Percentiles rank a stretch among this genome's conserved stretches.
Evolutionary conservation across 2,888 invertebrate genomes (phyloP).

Genomic region (Hyposoter didymator): DNA sequence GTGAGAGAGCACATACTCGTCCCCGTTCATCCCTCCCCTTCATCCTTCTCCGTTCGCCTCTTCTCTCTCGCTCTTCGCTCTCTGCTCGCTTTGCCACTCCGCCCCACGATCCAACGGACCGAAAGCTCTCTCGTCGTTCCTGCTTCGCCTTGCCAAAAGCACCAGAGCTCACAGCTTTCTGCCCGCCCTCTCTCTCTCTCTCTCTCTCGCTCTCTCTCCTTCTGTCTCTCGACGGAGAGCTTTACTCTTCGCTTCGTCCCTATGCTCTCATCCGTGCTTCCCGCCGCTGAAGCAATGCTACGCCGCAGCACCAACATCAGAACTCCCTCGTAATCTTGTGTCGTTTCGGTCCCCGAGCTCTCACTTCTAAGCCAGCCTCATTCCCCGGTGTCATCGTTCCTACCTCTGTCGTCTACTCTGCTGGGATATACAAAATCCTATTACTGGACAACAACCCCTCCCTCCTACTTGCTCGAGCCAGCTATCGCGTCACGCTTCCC

Average conservation of each 20-base stretch:
- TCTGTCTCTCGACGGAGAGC: constrained; percentile 15
- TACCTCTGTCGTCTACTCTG: constrained; percentile 20
- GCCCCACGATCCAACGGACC: constrained; percentile 14
- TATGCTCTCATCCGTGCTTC: constrained; percentile 45
- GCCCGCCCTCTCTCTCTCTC: constrained; percentile 21
- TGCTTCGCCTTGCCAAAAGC: constrained; percentile 61
- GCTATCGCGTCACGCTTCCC: constrained; percentile 34
- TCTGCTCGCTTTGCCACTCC: constrained; percentile 32
- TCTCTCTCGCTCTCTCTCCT: constrained; percentile 28
- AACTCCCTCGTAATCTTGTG: constrained; percentile 63
- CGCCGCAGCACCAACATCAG: constrained; percentile 47
- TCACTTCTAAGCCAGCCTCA: constrained; percentile 44
- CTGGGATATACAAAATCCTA: constrained; percentile 23
- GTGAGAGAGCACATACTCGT: constrained; percentile 66
- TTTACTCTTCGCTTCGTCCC: constrained; percentile 44
- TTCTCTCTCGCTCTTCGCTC: constrained; percentile 11
- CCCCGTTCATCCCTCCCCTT: constrained; percentile 38
- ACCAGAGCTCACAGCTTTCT: constrained; percentile 52
- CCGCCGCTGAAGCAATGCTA: constrained; percentile 49
- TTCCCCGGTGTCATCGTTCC: constrained; percentile 17
- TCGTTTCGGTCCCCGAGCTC: constrained; percentile 61
- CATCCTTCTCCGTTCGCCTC: neutral
- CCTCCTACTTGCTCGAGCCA: neutral
- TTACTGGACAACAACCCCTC: neutral
- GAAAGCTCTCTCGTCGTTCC: constrained; percentile 25